A percentile compares a stretch with the other conserved stretches of the same genome.
Conservation (phyloP, 2,113 vertebrate species). For the Tragelaphus imberbis region DNA sequence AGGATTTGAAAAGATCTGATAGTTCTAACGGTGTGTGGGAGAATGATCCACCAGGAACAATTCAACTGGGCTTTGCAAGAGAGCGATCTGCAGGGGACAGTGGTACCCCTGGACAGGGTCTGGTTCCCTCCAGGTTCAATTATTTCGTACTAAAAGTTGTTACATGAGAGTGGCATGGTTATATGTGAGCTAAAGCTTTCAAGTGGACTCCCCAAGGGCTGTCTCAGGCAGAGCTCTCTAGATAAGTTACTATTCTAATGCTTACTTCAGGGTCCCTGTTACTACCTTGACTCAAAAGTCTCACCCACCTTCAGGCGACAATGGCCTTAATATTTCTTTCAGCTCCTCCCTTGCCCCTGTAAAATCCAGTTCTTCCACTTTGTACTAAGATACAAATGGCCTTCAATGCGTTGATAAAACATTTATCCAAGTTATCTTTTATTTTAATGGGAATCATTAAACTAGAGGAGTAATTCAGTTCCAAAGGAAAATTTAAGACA, state of each 20-base stretch:
- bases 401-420: background rate
- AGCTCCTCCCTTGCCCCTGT: background rate
- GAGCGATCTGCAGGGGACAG: background rate
- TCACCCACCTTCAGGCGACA: background rate
- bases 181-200: background rate
- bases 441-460: constrained; percentile 1
- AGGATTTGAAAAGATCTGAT: background rate
- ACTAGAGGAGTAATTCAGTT: background rate
- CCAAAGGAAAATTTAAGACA: background rate
- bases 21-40: background rate
- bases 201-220: background rate
- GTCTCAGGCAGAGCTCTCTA: background rate
- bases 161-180: background rate
- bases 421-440: background rate
- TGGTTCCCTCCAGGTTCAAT: background rate
- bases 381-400: background rate
- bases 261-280: background rate
- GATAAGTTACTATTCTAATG: background rate
- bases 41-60: background rate
- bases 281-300: background rate
- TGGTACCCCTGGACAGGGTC: background rate
- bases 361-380: background rate
- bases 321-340: background rate
- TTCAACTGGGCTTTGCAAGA: background rate
- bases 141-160: background rate